These are phyloP conservation scores for Hirudo medicinalis DNA, from an alignment of 1,140 invertebrate genomes.

Conservation along the genomic window DNA sequence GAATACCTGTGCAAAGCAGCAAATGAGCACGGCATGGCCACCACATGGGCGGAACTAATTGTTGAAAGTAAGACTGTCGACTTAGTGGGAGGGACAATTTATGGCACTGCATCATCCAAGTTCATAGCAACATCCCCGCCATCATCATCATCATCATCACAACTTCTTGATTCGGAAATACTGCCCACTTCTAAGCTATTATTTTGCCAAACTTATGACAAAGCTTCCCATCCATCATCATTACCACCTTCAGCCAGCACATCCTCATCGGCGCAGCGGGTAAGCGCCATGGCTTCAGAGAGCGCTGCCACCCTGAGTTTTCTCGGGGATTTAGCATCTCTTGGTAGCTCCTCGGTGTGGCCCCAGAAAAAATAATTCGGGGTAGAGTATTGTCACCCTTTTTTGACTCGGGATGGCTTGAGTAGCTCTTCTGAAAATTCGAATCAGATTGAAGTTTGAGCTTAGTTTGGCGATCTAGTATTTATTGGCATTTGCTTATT, in stretches of 20 bases:
- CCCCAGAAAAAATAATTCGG: too few species aligned
- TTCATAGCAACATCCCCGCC: not conserved
- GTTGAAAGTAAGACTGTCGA: conserved; percentile 37
- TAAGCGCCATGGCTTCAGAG: not conserved
- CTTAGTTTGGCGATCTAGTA: too few species aligned
- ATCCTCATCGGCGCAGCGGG: not conserved
- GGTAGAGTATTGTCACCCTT: too few species aligned
- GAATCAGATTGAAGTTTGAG: too few species aligned
- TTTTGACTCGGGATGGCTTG: too few species aligned
- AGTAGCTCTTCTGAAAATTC: too few species aligned
- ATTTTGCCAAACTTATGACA: not conserved
- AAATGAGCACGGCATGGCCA: conserved; percentile 33
- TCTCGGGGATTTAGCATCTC: too few species aligned
- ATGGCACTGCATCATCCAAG: not conserved
- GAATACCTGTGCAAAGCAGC: conserved; percentile 14
- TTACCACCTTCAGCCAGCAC: not conserved
- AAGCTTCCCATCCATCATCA: not conserved
- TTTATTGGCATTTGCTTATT: too few species aligned
- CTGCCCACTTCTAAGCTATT: not conserved
- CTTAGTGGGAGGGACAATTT: not conserved
- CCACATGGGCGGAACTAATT: conserved; percentile 57
- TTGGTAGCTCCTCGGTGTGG: too few species aligned
- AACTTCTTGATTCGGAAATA: not conserved
- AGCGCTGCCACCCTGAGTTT: conserved; percentile 1
- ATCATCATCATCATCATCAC: not conserved